These are phyloP conservation scores for Drosophila tropicalis DNA, from an alignment of 1,140 invertebrate genomes.

Conservation along the genomic window DNA sequence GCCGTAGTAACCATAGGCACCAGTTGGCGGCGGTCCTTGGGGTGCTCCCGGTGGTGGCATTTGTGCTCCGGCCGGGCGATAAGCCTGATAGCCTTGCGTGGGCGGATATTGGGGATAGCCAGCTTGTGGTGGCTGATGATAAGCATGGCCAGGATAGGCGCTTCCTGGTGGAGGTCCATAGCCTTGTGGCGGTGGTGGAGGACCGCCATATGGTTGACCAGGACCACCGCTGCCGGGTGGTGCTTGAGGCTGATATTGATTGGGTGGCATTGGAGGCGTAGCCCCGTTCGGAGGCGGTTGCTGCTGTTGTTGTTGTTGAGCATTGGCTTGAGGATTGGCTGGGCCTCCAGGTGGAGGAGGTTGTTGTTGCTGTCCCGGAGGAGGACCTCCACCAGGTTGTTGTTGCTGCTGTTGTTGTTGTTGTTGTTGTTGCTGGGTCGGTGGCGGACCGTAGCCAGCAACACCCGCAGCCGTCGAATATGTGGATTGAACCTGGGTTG, in stretches of 20 bases:
- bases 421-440: constrained; percentile 30
- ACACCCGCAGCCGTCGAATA: constrained; percentile 74
- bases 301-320: constrained; percentile 43
- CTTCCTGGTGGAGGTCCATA: constrained; percentile 77
- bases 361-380: constrained; percentile 43
- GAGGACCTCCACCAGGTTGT: constrained; percentile 21
- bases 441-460: constrained; percentile 52
- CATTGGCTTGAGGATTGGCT: constrained; percentile 49
- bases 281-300: constrained; percentile 68
- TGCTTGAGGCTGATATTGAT: constrained; percentile 77
- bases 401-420: constrained; percentile 49
- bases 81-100: constrained; percentile 77
- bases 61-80: constrained; percentile 73
- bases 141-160: constrained; percentile 78
- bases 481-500: constrained; percentile 74
- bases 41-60: constrained; percentile 82
- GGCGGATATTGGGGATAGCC: constrained; percentile 81
- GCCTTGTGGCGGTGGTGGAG: constrained; percentile 71
- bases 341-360: constrained; percentile 46
- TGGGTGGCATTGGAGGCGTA: constrained; percentile 72
- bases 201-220: constrained; percentile 73
- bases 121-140: constrained; percentile 75
- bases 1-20: constrained; percentile 78
- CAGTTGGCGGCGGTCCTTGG: constrained; percentile 80
- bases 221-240: constrained; percentile 59